Conservation (phyloP, 1,140 invertebrate species). For the Venturia canescens region DNA sequence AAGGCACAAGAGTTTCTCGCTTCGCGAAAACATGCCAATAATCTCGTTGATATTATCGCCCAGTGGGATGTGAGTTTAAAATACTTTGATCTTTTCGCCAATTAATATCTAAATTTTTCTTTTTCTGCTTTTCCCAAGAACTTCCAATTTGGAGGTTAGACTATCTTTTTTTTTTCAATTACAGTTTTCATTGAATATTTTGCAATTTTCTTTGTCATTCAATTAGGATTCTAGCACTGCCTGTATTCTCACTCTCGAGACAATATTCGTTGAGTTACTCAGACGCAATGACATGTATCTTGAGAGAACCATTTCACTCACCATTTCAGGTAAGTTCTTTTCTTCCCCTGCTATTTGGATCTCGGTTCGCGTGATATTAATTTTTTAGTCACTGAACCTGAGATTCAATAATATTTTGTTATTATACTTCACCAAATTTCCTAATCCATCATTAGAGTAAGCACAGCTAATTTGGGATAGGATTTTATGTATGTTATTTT, state of each 20-base stretch:
- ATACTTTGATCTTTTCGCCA: slow-evolving; percentile 19
- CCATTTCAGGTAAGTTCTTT: slow-evolving; percentile 64
- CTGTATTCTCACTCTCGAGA: slow-evolving; percentile 81
- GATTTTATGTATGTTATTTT: no score
- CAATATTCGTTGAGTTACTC: slow-evolving; percentile 82
- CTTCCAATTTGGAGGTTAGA: slow-evolving; percentile 11
- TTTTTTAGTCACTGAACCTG: slow-evolving; percentile 17
- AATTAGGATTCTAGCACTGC: slow-evolving; percentile 73
- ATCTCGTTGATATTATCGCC: slow-evolving; percentile 80
- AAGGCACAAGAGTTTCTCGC: slow-evolving; percentile 83
- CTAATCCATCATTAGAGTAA: no score
- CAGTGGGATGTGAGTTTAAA: slow-evolving; percentile 78
- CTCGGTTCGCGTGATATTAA: not conserved
- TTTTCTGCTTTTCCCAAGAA: slow-evolving; percentile 36
- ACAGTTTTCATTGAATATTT: not conserved
- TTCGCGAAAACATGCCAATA: slow-evolving; percentile 80
- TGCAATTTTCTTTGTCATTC: slow-evolving; percentile 58
- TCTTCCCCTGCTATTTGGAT: slow-evolving; percentile 24
- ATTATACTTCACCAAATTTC: not conserved
- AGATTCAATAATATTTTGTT: not conserved
- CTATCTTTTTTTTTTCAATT: not conserved
- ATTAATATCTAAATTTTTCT: slow-evolving; percentile 54
- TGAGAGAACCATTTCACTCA: slow-evolving; percentile 70
- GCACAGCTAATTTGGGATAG: no score
- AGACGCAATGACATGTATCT: slow-evolving; percentile 80